phyloP scores from a whole-genome alignment of 2,797 vertebrate genomes.

The Ptychobarbus kaznakovi region DNA sequence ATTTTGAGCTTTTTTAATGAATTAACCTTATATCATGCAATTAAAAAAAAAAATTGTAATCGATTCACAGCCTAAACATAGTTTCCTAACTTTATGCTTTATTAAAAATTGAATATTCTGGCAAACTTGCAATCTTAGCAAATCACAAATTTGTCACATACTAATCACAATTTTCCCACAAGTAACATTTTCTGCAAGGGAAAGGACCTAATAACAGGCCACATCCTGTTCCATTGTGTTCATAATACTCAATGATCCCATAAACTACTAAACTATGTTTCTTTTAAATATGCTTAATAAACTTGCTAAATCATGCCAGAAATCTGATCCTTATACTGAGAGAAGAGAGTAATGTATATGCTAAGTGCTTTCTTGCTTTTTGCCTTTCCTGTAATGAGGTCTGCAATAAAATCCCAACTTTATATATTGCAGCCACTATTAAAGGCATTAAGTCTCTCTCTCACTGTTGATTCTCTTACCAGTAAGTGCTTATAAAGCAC shows the following conservation, averaged over 20 bases:
- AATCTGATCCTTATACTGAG: background rate
- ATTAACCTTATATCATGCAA: background rate
- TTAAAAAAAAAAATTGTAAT: background rate
- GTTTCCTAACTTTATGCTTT: background rate
- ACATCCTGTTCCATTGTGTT: conserved; percentile 18
- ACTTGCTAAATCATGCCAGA: conserved; percentile 7
- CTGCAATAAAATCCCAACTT: conserved; percentile 28
- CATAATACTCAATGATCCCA: conserved; percentile 33
- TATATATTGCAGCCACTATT: conserved; percentile 17
- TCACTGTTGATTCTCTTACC: conserved; percentile 11
- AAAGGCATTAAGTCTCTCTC: conserved; percentile 23
- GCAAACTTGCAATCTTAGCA: background rate
- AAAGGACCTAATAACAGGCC: background rate
- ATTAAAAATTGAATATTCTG: background rate
- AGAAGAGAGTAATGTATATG: conserved; percentile 6
- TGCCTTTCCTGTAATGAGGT: conserved; percentile 41
- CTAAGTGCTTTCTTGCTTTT: conserved; percentile 19
- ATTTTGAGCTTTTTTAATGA: background rate
- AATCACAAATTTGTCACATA: conserved; percentile 9
- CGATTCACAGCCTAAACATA: background rate
- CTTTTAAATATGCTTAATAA: background rate
- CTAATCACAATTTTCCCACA: background rate
- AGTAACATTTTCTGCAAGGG: background rate
- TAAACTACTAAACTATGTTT: conserved; percentile 17
- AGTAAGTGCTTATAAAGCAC: conserved; percentile 30